phyloP scores from a whole-genome alignment of 2,113 vertebrate species.

The Pseudorectes ferrugineus region DNA sequence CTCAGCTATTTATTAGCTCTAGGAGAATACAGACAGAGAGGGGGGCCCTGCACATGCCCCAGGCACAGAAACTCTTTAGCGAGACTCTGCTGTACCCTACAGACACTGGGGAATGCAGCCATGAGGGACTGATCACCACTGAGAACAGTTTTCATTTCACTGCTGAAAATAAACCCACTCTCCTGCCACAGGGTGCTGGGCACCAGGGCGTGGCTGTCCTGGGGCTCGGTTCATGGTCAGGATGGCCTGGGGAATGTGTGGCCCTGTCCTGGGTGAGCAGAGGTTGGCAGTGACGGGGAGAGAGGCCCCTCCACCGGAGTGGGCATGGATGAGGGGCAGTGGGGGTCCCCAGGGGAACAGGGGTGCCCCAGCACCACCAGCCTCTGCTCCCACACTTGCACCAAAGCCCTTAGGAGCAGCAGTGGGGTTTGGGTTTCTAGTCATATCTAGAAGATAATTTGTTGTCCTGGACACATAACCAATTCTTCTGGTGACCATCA shows the following conservation, averaged over 20 bases:
- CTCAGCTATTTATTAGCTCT: not conserved
- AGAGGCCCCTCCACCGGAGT: not conserved
- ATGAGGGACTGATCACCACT: not conserved
- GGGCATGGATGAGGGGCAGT: not conserved
- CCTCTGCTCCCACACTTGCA: not conserved
- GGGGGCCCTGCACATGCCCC: not conserved
- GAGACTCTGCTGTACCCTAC: not conserved
- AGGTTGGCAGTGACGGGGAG: not conserved
- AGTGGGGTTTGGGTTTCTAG: not conserved
- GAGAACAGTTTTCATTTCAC: not conserved
- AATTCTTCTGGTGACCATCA: not conserved
- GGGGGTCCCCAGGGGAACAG: accelerated
- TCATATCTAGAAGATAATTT: not conserved
- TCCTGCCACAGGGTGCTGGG: too few species aligned
- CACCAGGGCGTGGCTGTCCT: not conserved
- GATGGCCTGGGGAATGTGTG: not conserved
- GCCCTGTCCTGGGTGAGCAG: not conserved
- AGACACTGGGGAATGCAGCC: not conserved
- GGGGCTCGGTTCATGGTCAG: not conserved
- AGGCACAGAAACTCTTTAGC: not conserved
- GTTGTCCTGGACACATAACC: not conserved
- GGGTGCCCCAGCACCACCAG: not conserved
- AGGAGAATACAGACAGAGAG: not conserved
- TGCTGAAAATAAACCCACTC: not conserved
- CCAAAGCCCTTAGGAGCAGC: not conserved